Evolutionary conservation across 2,113 vertebrate species (phyloP).

Genomic region (Urocitellus parryii): DNA sequence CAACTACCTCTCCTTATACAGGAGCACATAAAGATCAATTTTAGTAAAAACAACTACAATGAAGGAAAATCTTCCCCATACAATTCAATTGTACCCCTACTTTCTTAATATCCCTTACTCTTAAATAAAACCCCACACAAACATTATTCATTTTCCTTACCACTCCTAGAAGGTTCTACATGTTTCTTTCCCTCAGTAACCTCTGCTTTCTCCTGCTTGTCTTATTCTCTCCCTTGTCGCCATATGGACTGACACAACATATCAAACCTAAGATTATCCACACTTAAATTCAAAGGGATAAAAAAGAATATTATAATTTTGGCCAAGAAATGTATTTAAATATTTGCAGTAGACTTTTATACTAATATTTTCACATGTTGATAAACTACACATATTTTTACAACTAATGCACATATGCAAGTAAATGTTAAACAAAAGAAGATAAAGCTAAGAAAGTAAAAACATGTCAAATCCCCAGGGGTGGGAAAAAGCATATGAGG

Average conservation of each 20-base stretch:
- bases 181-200: neutral
- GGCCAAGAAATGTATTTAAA: neutral
- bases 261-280: neutral
- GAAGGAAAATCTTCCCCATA: neutral
- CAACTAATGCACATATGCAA: neutral
- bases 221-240: neutral
- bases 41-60: neutral
- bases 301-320: slow-evolving; percentile 24
- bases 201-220: neutral
- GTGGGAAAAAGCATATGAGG: neutral
- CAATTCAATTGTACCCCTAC: neutral
- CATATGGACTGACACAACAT: neutral
- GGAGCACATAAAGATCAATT: neutral
- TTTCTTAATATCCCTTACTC: neutral
- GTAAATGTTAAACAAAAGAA: neutral
- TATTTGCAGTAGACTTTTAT: neutral
- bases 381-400: neutral
- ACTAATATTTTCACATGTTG: neutral
- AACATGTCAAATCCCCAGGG: neutral
- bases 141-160: neutral
- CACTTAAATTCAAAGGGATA: neutral
- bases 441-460: neutral
- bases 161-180: neutral
- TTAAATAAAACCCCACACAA: neutral
- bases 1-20: neutral